phyloP scores from a whole-genome alignment of 2,113 vertebrate genomes.

The Ammodytes dubius region DNA sequence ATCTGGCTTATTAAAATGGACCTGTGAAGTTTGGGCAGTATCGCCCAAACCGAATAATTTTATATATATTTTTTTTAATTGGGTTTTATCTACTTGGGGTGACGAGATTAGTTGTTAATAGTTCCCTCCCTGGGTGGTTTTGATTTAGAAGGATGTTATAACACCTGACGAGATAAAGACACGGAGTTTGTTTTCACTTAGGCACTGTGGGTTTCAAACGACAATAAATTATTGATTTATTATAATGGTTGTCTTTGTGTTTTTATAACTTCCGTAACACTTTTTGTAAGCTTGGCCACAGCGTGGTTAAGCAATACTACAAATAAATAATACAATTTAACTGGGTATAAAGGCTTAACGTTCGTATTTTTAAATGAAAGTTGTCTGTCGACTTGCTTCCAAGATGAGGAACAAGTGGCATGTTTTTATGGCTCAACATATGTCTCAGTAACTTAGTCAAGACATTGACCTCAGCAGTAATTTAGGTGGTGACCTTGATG shows the following conservation, averaged over 20 bases:
- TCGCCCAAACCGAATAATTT: background rate
- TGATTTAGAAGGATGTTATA: background rate
- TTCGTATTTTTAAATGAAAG: background rate
- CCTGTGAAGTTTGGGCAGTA: background rate
- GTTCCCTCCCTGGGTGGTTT: background rate
- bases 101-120: background rate
- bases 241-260: background rate
- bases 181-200: slow-evolving; percentile 8
- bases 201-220: slow-evolving; percentile 35
- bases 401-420: background rate
- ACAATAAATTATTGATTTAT: background rate
- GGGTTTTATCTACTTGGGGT: too few relatives aligned
- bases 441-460: background rate
- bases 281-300: background rate
- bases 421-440: background rate
- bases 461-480: background rate
- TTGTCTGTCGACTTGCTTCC: slow-evolving; percentile 1
- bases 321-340: background rate
- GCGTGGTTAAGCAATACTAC: background rate
- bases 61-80: background rate
- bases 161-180: background rate
- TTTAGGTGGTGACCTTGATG: background rate
- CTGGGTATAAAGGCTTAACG: background rate
- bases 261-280: background rate
- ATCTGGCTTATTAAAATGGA: background rate